Evolutionary conservation across 2,888 invertebrate genomes (phyloP), one percentile per base, ranked within the genome.

Genomic region (Brenthis daphne): DNA sequence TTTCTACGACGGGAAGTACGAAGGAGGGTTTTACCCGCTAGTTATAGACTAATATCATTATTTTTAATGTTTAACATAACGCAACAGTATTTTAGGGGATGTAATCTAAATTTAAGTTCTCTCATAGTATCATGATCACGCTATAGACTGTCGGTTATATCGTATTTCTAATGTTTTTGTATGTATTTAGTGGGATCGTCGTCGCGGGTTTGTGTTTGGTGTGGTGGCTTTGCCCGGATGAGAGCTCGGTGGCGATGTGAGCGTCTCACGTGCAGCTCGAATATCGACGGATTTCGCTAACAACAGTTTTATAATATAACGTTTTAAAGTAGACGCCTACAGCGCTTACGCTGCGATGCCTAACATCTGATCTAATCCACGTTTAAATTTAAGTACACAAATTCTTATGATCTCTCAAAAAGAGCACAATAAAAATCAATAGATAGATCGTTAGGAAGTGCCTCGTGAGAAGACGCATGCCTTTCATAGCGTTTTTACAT

Each of bases 1-100:
- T 72, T 68, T 69, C 66, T 71, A 71, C 73, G 64, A 70, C 75
- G 60, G 70, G 61, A 64, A 70, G 67, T 57, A 63, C 68, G 68
- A 48, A 43, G 66, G 61, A 68, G 71, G 72, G 70, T 61, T 69
- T 70, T 65, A 71, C 71, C 68, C 73, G 70, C 72, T 89, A 89
- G 88, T 81, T 83, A 86, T 90, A 90, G 86, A 86, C 80, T 82
- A 86, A 90, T 92, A 92, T 92, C 90, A 92, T 91, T 92, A 92
- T 89, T 87, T 92, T 90, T 90, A 91, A 91, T 82, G 83, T 87
- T 86, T 87, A 86, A 85, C 87, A 84, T 89, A 73, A 79, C 87
- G 88, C 91, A 89, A 85, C 92, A 92, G 92, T 92, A 92, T 92
- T 92, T 89, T 90, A 89, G 88, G 85, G 80, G 79, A 81, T 88